A percentile compares a stretch with the other conserved stretches of the same genome.
Conservation (phyloP, 1,140 invertebrate genomes). For the Danaus melanippus region DNA sequence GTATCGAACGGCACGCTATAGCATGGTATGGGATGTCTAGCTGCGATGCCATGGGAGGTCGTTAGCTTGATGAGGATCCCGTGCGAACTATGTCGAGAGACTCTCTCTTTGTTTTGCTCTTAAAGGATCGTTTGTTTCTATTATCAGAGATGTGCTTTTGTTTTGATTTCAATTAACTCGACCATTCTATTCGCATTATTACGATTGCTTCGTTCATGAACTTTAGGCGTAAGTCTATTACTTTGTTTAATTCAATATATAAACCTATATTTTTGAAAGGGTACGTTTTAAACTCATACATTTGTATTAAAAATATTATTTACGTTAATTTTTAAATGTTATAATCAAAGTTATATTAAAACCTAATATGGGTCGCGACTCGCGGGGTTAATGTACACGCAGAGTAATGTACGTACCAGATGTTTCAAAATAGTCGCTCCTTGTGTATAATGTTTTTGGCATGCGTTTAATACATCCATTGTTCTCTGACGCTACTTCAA, state of each 20-base stretch:
- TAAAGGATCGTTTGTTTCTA: no score
- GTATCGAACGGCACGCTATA: conserved; percentile 1
- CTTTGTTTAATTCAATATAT: not conserved
- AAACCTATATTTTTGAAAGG: not conserved
- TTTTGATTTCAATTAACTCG: not conserved
- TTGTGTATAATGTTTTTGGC: conserved; percentile 1
- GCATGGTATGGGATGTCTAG: conserved; percentile 8
- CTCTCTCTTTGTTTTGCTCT: not conserved
- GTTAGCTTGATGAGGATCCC: conserved; percentile 22
- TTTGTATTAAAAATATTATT: not conserved
- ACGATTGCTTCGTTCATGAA: no score
- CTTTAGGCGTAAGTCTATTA: not conserved
- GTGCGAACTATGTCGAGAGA: conserved; percentile 21
- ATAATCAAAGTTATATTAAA: conserved; percentile 1
- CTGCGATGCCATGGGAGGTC: conserved; percentile 8
- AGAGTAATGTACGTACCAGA: conserved; percentile 3
- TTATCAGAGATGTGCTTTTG: conserved; percentile 13
- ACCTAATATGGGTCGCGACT: conserved; percentile 11
- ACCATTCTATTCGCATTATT: no score
- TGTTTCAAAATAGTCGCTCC: conserved; percentile 18
- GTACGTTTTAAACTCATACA: not conserved
- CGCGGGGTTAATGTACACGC: conserved; percentile 17
- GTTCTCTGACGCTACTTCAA: no score
- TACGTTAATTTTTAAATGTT: not conserved
- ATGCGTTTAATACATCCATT: no score